A percentile compares a stretch with the other conserved stretches of the same genome.
Evolutionary conservation across 1,140 invertebrate species (phyloP).

Genomic region (Drosophila auraria): DNA sequence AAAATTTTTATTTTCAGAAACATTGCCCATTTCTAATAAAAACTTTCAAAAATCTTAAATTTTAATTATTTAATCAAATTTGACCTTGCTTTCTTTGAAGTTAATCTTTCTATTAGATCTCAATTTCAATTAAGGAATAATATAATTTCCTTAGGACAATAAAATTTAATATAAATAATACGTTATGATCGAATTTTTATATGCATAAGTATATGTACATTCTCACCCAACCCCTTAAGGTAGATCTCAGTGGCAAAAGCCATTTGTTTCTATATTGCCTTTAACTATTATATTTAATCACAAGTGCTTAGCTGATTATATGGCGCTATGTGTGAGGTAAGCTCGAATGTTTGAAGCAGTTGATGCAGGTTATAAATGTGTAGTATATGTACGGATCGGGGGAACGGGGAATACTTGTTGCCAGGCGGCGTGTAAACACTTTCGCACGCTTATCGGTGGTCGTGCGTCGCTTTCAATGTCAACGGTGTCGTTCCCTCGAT

Average conservation of each 20-base stretch:
- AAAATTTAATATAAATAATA: too few relatives aligned
- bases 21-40: too few relatives aligned
- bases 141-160: too few relatives aligned
- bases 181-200: too few relatives aligned
- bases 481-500: slow-evolving; percentile 68
- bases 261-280: background rate
- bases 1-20: too few relatives aligned
- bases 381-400: background rate
- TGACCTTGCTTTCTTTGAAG: too few relatives aligned
- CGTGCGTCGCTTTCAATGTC: slow-evolving; percentile 68
- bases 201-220: too few relatives aligned
- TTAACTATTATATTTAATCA: background rate
- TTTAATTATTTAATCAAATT: too few relatives aligned
- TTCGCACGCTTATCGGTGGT: slow-evolving; percentile 61
- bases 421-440: slow-evolving; percentile 48
- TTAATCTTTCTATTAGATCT: too few relatives aligned
- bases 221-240: too few relatives aligned
- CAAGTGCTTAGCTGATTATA: background rate
- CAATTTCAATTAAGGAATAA: too few relatives aligned
- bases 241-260: background rate
- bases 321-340: background rate
- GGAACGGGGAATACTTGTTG: slow-evolving; percentile 48
- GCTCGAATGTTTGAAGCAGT: slow-evolving; percentile 16
- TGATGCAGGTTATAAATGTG: slow-evolving; percentile 2
- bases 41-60: too few relatives aligned